Evolutionary conservation across 2,888 invertebrate genomes (phyloP).

Genomic region (Lasioglossum villosulum): DNA sequence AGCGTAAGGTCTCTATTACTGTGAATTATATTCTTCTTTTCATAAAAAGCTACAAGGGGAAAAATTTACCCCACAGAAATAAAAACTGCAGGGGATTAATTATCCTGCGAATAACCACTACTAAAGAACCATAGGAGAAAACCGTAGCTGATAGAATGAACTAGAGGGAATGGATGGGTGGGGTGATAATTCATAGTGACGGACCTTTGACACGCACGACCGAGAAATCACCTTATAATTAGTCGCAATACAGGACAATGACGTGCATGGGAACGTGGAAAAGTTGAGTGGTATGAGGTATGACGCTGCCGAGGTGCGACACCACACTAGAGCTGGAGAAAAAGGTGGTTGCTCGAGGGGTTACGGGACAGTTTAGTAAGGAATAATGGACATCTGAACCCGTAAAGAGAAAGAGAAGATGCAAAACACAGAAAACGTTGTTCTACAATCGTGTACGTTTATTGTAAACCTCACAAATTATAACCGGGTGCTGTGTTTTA

Average conservation of each 20-base stretch:
- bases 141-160: slow-evolving; percentile 5
- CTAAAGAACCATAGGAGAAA: neutral
- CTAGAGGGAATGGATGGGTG: neutral
- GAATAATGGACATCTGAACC: neutral
- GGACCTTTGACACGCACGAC: slow-evolving; percentile 56
- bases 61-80: slow-evolving; percentile 6
- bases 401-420: slow-evolving; percentile 17
- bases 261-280: slow-evolving; percentile 55
- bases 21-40: neutral
- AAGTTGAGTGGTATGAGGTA: slow-evolving; percentile 64
- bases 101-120: neutral
- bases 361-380: neutral
- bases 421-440: neutral
- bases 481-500: neutral
- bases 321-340: slow-evolving; percentile 52
- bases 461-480: neutral
- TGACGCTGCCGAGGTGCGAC: slow-evolving; percentile 46
- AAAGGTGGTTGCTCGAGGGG: slow-evolving; percentile 1
- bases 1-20: neutral
- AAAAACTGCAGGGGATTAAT: slow-evolving; percentile 11
- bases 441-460: neutral
- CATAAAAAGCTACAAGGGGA: no score
- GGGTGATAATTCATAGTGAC: slow-evolving; percentile 33
- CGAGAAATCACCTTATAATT: slow-evolving; percentile 76
- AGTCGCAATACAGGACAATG: slow-evolving; percentile 72